phyloP scores from a whole-genome alignment of 2,888 invertebrate genomes.

The Anaspis maculata region DNA sequence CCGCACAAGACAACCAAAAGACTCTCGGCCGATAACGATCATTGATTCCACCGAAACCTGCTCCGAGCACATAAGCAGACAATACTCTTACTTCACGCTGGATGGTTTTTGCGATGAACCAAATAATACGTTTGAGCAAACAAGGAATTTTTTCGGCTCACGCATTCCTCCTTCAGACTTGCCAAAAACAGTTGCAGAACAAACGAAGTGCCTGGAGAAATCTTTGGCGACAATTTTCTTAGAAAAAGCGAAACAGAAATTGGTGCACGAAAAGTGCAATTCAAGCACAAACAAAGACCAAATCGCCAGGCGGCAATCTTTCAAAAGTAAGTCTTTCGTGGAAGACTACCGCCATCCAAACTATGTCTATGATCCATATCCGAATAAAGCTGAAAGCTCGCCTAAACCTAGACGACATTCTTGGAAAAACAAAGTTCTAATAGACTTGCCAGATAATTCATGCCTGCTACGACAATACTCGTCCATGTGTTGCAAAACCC shows the following conservation, averaged over 20 bases:
- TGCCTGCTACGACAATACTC: neutral
- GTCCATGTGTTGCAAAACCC: constrained; percentile 1
- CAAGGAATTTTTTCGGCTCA: neutral
- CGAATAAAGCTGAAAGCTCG: too few relatives aligned
- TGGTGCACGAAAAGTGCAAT: neutral
- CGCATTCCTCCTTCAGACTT: neutral
- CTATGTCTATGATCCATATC: constrained; percentile 4
- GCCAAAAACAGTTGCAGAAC: neutral
- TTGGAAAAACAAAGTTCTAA: too few relatives aligned
- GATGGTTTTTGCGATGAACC: constrained; percentile 8
- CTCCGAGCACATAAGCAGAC: too few relatives aligned
- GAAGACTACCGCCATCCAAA: constrained; percentile 8
- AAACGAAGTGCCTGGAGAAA: constrained; percentile 2
- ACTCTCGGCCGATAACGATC: constrained; percentile 2
- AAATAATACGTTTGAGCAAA: too few relatives aligned
- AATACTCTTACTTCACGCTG: constrained; percentile 8
- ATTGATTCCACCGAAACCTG: neutral
- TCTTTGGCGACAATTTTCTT: constrained; percentile 27
- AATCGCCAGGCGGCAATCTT: neutral
- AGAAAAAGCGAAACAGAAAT: constrained; percentile 12
- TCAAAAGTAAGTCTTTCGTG: constrained; percentile 5
- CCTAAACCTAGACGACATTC: too few relatives aligned
- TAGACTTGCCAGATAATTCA: constrained; percentile 3
- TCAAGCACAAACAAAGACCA: too few relatives aligned
- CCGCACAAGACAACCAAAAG: constrained; percentile 26